These are phyloP conservation scores for Smittia sp. DNA, from an alignment of 2,888 invertebrate genomes.

Conservation along the genomic window DNA sequence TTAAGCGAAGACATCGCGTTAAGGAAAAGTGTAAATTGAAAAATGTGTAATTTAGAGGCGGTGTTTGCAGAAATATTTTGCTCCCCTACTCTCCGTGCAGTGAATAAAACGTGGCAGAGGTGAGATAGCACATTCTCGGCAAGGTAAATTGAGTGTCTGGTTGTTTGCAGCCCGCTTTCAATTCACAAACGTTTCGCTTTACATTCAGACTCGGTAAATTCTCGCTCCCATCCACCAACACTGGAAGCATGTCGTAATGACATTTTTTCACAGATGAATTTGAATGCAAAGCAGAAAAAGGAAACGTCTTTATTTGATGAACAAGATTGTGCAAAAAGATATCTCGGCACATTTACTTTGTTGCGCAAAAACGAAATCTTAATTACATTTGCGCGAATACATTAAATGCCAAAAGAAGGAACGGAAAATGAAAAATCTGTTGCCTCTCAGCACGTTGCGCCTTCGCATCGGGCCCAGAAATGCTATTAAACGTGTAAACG, in stretches of 20 bases:
- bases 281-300: neutral
- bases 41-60: slow-evolving; percentile 24
- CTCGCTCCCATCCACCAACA: neutral
- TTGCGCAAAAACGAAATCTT: slow-evolving; percentile 17
- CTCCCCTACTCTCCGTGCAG: neutral
- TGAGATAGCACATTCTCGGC: slow-evolving; percentile 1
- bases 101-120: slow-evolving; percentile 22
- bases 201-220: slow-evolving; percentile 4
- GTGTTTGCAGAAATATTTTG: slow-evolving; percentile 23
- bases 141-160: slow-evolving; percentile 10
- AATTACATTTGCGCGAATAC: slow-evolving; percentile 26
- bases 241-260: no score
- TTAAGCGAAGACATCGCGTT: neutral
- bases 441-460: neutral
- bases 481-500: slow-evolving; percentile 16
- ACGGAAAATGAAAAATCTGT: slow-evolving; percentile 3
- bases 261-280: neutral
- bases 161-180: neutral
- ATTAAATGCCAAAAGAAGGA: neutral
- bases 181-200: slow-evolving; percentile 8
- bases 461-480: neutral
- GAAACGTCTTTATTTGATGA: slow-evolving; percentile 10
- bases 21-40: slow-evolving; percentile 25
- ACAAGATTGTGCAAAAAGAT: slow-evolving; percentile 20
- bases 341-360: slow-evolving; percentile 8